These are phyloP conservation scores for Hippocampus guttulatus DNA, from an alignment of 2,113 vertebrate species.

Conservation along the genomic window DNA sequence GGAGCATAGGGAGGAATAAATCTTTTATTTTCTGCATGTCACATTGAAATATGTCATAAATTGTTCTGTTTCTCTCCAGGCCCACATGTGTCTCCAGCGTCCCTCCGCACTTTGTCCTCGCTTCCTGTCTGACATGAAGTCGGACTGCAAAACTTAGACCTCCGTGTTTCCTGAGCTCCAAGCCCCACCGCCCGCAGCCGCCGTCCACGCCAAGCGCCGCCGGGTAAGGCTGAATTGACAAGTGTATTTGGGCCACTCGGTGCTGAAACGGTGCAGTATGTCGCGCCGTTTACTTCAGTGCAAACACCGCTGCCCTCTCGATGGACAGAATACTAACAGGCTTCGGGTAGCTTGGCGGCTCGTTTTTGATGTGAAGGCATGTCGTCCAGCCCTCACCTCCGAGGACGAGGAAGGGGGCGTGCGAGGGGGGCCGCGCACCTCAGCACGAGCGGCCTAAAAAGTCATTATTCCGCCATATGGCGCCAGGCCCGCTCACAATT, in stretches of 20 bases:
- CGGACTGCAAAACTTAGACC: constrained; percentile 42
- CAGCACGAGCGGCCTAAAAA: constrained; percentile 80
- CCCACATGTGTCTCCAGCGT: background rate
- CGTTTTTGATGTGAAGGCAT: constrained; percentile 89
- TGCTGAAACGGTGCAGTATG: constrained; percentile 27
- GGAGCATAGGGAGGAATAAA: too few relatives aligned
- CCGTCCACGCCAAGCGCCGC: constrained; percentile 15
- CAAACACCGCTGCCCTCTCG: constrained; percentile 60
- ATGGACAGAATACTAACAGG: constrained; percentile 25
- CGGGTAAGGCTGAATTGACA: constrained; percentile 31
- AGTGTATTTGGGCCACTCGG: constrained; percentile 4
- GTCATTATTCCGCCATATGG: constrained; percentile 99
- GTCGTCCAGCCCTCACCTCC: constrained; percentile 71
- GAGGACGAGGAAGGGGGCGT: constrained; percentile 22
- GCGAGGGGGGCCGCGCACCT: constrained; percentile 70
- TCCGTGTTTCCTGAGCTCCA: constrained; percentile 24
- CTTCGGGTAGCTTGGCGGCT: background rate
- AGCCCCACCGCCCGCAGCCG: constrained; percentile 25
- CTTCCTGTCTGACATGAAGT: constrained; percentile 66
- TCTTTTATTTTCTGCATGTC: background rate
- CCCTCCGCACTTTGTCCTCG: constrained; percentile 51
- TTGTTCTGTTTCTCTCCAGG: constrained; percentile 32
- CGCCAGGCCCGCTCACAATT: constrained; percentile 81
- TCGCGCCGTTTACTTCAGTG: constrained; percentile 50
- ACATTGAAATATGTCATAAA: background rate